These are phyloP conservation scores for Falcunculus frontatus DNA, from an alignment of 2,113 vertebrate genomes.

Conservation along the genomic window DNA sequence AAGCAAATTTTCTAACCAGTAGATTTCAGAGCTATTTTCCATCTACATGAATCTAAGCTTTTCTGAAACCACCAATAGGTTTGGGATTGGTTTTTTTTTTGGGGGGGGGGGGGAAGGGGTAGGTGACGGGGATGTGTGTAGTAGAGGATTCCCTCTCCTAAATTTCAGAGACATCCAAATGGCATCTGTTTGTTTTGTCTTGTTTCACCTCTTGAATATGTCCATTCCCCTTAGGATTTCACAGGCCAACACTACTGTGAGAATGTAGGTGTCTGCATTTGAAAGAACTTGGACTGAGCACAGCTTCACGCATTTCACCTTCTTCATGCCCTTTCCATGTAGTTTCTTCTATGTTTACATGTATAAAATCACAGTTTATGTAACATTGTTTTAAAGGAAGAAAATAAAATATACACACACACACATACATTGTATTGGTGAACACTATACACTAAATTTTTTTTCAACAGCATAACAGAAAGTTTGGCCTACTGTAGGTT, in stretches of 20 bases:
- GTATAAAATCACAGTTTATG: constrained; percentile 24
- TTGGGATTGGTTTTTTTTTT: neutral
- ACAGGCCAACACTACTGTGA: neutral
- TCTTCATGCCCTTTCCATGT: neutral
- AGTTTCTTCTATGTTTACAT: neutral
- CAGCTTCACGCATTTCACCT: neutral
- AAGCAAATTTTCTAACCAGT: constrained; percentile 6
- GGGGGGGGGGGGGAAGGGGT: too few relatives aligned
- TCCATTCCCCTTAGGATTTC: neutral
- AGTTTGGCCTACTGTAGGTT: constrained; percentile 50
- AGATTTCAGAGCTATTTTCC: neutral
- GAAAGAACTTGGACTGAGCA: constrained; percentile 12
- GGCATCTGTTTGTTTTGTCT: neutral
- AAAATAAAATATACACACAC: constrained; percentile 49
- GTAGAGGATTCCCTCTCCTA: neutral
- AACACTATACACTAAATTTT: constrained; percentile 69
- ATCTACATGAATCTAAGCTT: neutral
- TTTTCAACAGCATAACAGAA: constrained; percentile 71
- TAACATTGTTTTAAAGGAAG: constrained; percentile 19
- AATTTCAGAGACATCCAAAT: neutral
- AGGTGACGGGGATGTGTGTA: neutral
- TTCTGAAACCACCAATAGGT: neutral
- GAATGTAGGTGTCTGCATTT: neutral
- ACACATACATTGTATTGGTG: constrained; percentile 49
- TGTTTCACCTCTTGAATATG: neutral